Percentiles rank a stretch among this genome's conserved stretches.
Evolutionary conservation across 2,888 invertebrate species (phyloP).

Genomic region (Mesorhabditis belari): DNA sequence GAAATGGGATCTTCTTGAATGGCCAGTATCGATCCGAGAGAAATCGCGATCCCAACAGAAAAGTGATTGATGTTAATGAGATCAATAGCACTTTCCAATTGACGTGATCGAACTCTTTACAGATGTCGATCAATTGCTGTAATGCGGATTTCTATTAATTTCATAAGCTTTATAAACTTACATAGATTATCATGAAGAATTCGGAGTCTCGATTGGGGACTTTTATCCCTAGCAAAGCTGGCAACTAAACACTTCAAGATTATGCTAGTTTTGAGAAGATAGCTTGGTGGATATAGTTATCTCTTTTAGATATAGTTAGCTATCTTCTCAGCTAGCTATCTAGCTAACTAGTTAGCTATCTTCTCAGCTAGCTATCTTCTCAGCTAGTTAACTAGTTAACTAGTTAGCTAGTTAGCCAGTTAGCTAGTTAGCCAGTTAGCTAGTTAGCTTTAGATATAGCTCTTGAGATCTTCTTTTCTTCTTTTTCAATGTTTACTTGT

Average conservation of each 20-base stretch:
- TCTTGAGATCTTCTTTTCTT: too few relatives aligned
- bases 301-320: too few relatives aligned
- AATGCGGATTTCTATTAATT: neutral
- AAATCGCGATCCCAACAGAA: slow-evolving; percentile 11
- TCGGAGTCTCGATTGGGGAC: slow-evolving; percentile 6
- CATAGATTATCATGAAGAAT: slow-evolving; percentile 15
- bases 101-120: slow-evolving; percentile 10
- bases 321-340: too few relatives aligned
- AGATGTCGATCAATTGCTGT: slow-evolving; percentile 16
- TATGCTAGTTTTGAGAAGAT: too few relatives aligned
- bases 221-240: slow-evolving; percentile 12
- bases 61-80: slow-evolving; percentile 6
- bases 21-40: slow-evolving; percentile 12
- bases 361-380: neutral
- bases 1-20: slow-evolving; percentile 25
- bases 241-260: slow-evolving; percentile 8
- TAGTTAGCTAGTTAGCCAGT: too few relatives aligned
- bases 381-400: too few relatives aligned
- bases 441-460: too few relatives aligned
- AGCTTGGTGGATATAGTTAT: too few relatives aligned
- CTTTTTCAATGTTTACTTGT: too few relatives aligned
- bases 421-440: too few relatives aligned
- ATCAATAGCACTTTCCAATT: slow-evolving; percentile 18
- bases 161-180: slow-evolving; percentile 4
- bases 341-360: neutral